phyloP scores from a whole-genome alignment of 2,113 vertebrate species.

The Myotis lucifugus region DNA sequence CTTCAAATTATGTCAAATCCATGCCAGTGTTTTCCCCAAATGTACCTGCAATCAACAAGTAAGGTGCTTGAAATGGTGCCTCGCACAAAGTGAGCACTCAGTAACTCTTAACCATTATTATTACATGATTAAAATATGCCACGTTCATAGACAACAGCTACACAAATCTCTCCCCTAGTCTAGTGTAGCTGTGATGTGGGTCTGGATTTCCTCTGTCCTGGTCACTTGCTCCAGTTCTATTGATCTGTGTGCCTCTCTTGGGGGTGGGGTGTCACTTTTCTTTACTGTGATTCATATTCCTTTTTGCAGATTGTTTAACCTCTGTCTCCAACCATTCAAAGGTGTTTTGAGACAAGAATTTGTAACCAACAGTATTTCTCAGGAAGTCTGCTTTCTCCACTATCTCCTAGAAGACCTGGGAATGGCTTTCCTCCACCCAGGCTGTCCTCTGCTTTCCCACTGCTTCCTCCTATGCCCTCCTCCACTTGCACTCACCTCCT shows the following conservation, averaged over 20 bases:
- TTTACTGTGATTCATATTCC: neutral
- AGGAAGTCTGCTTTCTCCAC: neutral
- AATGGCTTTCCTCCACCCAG: neutral
- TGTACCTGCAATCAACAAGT: too few species aligned
- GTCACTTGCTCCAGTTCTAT: neutral
- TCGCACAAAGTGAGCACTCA: too few species aligned
- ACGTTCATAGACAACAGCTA: too few species aligned
- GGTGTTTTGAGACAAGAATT: neutral
- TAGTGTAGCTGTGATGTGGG: neutral
- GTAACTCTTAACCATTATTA: too few species aligned
- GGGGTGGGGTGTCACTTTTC: neutral
- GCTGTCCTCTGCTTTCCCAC: too few species aligned
- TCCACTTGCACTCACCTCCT: fast-evolving
- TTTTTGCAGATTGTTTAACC: neutral
- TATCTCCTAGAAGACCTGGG: neutral
- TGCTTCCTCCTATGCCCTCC: neutral
- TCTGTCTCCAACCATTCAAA: neutral
- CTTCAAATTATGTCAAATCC: too few species aligned
- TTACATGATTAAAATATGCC: too few species aligned
- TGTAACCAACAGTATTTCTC: neutral
- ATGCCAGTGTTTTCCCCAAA: too few species aligned
- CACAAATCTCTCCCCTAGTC: neutral
- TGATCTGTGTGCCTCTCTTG: neutral
- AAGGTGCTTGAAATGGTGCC: too few species aligned
- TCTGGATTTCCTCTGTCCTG: neutral